Base-by-base conservation (phyloP, 2,888 invertebrate genomes). In the Eristalinus sepulchralis region DNA sequence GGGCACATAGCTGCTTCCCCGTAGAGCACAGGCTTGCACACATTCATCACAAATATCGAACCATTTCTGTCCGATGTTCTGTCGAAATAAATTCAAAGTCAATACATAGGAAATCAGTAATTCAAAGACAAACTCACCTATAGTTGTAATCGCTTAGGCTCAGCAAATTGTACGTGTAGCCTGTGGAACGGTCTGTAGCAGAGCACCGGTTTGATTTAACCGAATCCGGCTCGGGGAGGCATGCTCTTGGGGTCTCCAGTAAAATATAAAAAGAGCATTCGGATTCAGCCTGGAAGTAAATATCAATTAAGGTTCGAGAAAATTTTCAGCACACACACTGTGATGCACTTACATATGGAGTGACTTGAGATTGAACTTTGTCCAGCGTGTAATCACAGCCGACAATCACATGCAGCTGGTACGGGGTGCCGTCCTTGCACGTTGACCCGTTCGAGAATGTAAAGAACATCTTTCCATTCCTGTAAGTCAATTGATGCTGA, bases 11-110 rank as follows among this genome's bases (percentile, higher is more conserved):
- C 89, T 66, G 91, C 90, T 79, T 90, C 89, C 0, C 90, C 91
- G 88, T 93, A 93, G 9, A 92, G 88, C 6, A 93, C 91, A 0
- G 93, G 93, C 73, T 92, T 92, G 75, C 92, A 92, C 11, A 92
- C 89, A 83, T 92, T 93, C 24, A 93, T 90, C 10, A 92, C 88
- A 88, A 92, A 93, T 36, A 86, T 87, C 34, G 89, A 89, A 0
- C 90, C 91, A 66, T 90, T 90, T 0, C 91, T 90, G 81, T 92
- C 90, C 11, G 89, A 83, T 0, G 90, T 89, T 79, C 90, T 90
- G 72, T 20, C 85, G 73, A 71, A 36, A 66, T 53, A 66, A 67
- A 47, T 47, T 47, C 17, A 53, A 76, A 20, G 20, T n/a, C 34
- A 13, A 80, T 47, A 31, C n/a, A 64, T 17, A n/a, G 9, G 31